Base-by-base conservation (phyloP, 2,888 invertebrate genomes). In the Troides helena region DNA sequence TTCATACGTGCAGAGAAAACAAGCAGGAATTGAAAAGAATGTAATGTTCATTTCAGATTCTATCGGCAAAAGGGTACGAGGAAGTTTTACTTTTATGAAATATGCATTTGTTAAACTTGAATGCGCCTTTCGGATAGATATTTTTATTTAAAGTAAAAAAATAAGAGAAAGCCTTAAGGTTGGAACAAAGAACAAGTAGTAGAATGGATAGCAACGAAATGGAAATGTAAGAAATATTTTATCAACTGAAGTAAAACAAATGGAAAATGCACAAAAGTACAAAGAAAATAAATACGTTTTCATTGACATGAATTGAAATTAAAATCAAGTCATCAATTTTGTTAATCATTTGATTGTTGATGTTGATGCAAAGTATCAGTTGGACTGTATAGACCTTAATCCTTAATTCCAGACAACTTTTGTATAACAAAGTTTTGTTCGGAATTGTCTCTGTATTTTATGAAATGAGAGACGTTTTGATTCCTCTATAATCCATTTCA, bases 21-120 rank as follows among this genome's bases (percentile, higher is more conserved):
- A 23, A 36, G 39, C 61, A 62, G 25, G 53, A 56, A 56, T 61
- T 62, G 67, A 43, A 62, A n/a, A 56, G 61, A 62, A 67, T 56
- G 53, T 30, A 61, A 50, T 30, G n/a, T 62, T 67, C 61, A 67
- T 67, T 67, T 56, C 39, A 56, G 61, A 62, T 67, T 62, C 67
- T 21, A 43, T 57, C n/a, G 57, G 57, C 57, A 57, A 59, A 65
- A 58, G 43, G 65, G 43, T 23, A 43, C 58, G 3, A 59, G 59
- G 14, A 30, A 30, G 59, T 59, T 23, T 50, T 25, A 59, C 59
- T 59, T 59, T 30, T 25, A 59, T 59, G 30, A 59, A 59, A 23
- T 21, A 30, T 17, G 30, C 25, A 30, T 30, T 17, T 56, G 30
- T 62, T 12, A 56, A 10, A 63, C 50, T n/a, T 63, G 56, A 63